These are phyloP conservation scores for Globodera rostochiensis DNA, from an alignment of 1,140 invertebrate species.

Conservation along the genomic window DNA sequence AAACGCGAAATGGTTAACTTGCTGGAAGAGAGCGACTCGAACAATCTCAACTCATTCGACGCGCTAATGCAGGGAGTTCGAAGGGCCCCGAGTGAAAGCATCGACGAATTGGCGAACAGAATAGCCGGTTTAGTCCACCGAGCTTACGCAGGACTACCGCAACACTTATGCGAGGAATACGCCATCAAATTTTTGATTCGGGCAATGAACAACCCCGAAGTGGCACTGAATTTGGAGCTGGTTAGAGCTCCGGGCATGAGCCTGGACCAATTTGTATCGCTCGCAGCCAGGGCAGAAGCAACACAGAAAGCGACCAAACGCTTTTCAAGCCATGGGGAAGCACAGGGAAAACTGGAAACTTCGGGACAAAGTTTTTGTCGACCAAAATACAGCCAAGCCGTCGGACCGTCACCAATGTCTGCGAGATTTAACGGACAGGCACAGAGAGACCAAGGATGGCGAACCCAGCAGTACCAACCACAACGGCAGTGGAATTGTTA, in stretches of 20 bases:
- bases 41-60: constrained; percentile 5
- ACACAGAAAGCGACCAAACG: constrained; percentile 1
- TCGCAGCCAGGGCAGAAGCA: constrained; percentile 15
- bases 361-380: not conserved
- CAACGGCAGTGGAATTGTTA: constrained; percentile 3
- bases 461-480: not conserved
- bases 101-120: constrained; percentile 21
- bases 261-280: constrained; percentile 10
- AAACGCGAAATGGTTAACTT: constrained; percentile 13
- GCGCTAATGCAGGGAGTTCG: not conserved
- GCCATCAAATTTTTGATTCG: constrained; percentile 7
- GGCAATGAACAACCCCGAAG: not conserved
- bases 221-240: constrained; percentile 18
- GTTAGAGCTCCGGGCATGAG: not conserved
- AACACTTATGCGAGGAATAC: constrained; percentile 12
- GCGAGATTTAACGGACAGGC: not conserved
- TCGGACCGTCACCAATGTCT: not conserved
- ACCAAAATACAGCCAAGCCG: not conserved
- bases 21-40: constrained; percentile 4
- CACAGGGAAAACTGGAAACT: not conserved
- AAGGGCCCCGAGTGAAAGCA: constrained; percentile 2
- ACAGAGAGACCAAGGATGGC: not conserved
- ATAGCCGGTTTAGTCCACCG: not conserved
- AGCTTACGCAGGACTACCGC: not conserved
- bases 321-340: not conserved